A percentile compares a stretch with the other conserved stretches of the same genome.
Evolutionary conservation across 2,113 vertebrate genomes (phyloP).

Genomic region (Cheilinus undulatus): DNA sequence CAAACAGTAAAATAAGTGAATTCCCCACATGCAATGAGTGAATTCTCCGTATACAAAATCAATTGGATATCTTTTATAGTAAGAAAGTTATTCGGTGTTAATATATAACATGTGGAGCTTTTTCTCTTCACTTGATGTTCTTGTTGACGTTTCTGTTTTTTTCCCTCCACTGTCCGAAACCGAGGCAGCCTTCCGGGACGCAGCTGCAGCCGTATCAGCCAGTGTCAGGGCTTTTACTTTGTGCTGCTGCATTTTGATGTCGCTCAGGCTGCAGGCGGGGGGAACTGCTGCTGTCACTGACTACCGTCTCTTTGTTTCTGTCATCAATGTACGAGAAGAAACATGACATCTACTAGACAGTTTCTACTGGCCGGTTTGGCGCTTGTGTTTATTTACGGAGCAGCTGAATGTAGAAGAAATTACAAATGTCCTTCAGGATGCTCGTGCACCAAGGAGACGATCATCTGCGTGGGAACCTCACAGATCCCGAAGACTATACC

Average conservation of each 20-base stretch:
- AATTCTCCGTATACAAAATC: too few species aligned
- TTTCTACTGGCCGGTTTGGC: conserved; percentile 50
- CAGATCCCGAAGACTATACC: conserved; percentile 89
- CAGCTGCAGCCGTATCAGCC: conserved; percentile 78
- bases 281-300: conserved; percentile 42
- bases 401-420: conserved; percentile 78
- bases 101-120: too few species aligned
- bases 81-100: too few species aligned
- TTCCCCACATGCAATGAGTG: too few species aligned
- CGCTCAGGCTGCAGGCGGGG: conserved; percentile 43
- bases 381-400: conserved; percentile 55
- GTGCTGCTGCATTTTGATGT: conserved; percentile 64
- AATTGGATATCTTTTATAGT: too few species aligned
- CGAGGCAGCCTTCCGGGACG: conserved; percentile 56
- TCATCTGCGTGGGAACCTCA: conserved; percentile 92
- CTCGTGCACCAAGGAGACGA: conserved; percentile 92
- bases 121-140: not conserved
- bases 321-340: conserved; percentile 30
- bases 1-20: too few species aligned
- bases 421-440: conserved; percentile 91
- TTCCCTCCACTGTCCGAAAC: conserved; percentile 18
- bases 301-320: not conserved
- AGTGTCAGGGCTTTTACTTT: conserved; percentile 70
- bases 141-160: not conserved
- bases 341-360: conserved; percentile 64